Conservation (phyloP, 2,113 vertebrate genomes). For the Rhabdornis inornatus region DNA sequence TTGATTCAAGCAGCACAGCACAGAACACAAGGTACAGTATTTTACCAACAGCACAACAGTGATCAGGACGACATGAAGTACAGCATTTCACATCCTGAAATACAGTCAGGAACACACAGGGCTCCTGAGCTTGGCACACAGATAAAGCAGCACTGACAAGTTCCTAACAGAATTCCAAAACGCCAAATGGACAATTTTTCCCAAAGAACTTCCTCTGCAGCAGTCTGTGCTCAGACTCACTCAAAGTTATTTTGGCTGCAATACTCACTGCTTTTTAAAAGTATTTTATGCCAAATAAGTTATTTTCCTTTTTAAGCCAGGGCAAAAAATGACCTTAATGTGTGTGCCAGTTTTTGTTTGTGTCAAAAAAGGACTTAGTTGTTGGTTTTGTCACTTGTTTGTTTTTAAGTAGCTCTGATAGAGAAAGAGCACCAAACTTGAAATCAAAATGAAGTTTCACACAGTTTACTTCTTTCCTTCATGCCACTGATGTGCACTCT, state of each 20-base stretch:
- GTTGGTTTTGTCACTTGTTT: neutral
- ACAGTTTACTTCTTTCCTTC: neutral
- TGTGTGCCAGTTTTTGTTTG: neutral
- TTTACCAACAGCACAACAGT: neutral
- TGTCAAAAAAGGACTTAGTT: neutral
- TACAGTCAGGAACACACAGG: neutral
- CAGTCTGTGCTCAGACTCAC: neutral
- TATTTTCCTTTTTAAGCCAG: neutral
- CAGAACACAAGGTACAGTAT: neutral
- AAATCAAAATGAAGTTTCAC: neutral
- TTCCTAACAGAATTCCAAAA: neutral
- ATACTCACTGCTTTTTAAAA: neutral
- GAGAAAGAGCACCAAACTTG: neutral
- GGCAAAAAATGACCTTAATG: neutral
- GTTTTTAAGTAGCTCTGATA: neutral
- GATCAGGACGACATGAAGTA: neutral
- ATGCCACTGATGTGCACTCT: neutral
- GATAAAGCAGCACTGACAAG: neutral
- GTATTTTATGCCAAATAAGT: neutral
- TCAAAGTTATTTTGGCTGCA: neutral
- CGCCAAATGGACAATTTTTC: neutral
- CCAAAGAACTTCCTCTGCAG: neutral
- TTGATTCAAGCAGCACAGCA: neutral
- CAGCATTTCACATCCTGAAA: neutral
- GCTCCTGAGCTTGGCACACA: neutral